Evolutionary conservation across 2,797 vertebrate species (phyloP), one percentile per base, ranked within the genome.

Genomic region (Pristis pectinata): DNA sequence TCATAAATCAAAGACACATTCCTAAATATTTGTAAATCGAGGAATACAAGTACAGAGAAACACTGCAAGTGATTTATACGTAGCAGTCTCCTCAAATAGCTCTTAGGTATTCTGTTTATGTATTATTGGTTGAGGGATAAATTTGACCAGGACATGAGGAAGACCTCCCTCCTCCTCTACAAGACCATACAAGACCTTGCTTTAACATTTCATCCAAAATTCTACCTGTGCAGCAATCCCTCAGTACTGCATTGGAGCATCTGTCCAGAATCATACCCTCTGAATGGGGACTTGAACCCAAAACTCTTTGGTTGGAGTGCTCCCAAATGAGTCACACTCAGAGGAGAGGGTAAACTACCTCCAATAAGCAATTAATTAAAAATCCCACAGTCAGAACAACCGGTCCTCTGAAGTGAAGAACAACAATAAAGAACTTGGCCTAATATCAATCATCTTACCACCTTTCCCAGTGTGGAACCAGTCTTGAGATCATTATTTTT

Each of bases 381-480:
- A 87, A 59, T 87, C 83, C 56, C 27, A 34, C 83, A 87, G 27
- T 87, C 53, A n/a, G 83, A 91, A 67, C 22, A 61, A 91, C 9
- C 56, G 7, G 41, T 37, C 0, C n/a, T 91, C 59, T 22, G 22
- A 64, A 64, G n/a, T 37, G 34, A 91, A 64, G 34, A 64, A 61
- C n/a, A 64, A 64, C 34, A 91, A 89, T 85, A 19, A n/a, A 41
- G 87, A 67, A 8, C 11, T 87, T 83, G 27, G 17, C n/a, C 87
- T 67, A 61, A 91, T 41, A 91, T 91, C 64, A 91, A 91, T 91
- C n/a, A 67, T 41, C n/a, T 91, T 91, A 67, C 61, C n/a, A 61
- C 15, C 17, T 64, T 61, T 37, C 17, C 34, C 85, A 91, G 61
- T n/a, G 9, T 67, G 87, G 87, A 91, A 41, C 87, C n/a, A 67